Evolutionary conservation across 2,113 vertebrate species (phyloP), one percentile per base, ranked within the genome.

Genomic region (Ailuropoda melanoleuca): DNA sequence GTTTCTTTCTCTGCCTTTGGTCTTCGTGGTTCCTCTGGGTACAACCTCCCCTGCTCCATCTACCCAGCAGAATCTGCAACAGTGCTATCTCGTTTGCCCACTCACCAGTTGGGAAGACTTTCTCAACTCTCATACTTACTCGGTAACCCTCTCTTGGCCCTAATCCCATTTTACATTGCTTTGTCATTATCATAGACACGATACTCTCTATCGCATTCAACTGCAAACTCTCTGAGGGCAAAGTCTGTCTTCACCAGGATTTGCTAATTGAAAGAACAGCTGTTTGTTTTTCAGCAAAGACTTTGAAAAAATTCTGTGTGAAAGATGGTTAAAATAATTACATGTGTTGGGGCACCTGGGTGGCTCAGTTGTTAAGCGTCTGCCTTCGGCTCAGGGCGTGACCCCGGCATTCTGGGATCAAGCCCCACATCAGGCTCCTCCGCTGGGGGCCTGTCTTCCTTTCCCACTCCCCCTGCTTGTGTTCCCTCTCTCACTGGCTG

Each of bases 321-420:
- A 93, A 90, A 97, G 37, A 55, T n/a, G 60, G 23, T 93, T 90
- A 58, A 93, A 92, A 56, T 88, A 91, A 66, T 88, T 74, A 56
- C 17, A 37, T 55, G 75, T 6, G 43, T 43, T 43, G 5, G 5
- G 43, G 43, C 43, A 43, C 43, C 43, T 43, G 43, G 43, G 43
- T 43, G 43, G 43, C 43, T 43, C 43, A 43, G 43, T 43, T 6
- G 5, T 43, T 43, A 43, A 43, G 43, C 43, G 5, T 43, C 43
- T 43, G 43, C 43, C 43, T 43, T 43, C 43, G 43, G 43, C 43
- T 43, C 43, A 43, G 43, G 43, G 43, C 4, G 43, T 43, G 43
- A 43, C 5, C 43, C 43, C 43, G 43, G 43, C 43, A 1, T 43
- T 43, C 43, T 43, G 43, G 43, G 43, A 43, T 43, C 5, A 4